A percentile compares a stretch with the other conserved stretches of the same genome.
phyloP scores from a whole-genome alignment of 2,797 vertebrate genomes.

The Centroberyx gerrardi region DNA sequence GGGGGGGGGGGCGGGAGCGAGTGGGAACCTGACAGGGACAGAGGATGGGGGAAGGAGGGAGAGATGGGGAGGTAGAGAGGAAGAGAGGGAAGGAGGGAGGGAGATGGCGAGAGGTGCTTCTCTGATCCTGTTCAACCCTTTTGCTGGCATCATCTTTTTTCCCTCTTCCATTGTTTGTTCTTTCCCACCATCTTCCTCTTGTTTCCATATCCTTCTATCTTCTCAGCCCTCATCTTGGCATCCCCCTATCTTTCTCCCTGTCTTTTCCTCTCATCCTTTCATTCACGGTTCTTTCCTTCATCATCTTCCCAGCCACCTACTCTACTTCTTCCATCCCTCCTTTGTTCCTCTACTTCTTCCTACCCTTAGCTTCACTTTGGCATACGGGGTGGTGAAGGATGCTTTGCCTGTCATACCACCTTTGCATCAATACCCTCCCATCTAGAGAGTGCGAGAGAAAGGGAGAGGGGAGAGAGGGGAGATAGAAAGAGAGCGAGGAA shows the following conservation, averaged over 20 bases:
- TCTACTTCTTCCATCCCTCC: conserved; percentile 56
- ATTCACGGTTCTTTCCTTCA: conserved; percentile 50
- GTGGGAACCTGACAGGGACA: conserved; percentile 87
- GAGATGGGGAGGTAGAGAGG: conserved; percentile 70
- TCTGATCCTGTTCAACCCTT: conserved; percentile 51
- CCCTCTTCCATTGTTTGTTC: conserved; percentile 45
- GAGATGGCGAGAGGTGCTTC: conserved; percentile 52
- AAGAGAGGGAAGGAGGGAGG: conserved; percentile 75
- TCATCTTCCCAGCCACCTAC: conserved; percentile 52
- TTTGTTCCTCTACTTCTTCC: conserved; percentile 57
- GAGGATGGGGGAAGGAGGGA: conserved; percentile 70
- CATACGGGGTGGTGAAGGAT: conserved; percentile 79
- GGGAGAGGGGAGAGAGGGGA: conserved; percentile 10
- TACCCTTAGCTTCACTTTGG: conserved; percentile 34
- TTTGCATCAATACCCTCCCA: conserved; percentile 89
- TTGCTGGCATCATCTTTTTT: background rate
- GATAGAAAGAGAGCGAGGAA: background rate
- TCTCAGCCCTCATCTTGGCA: conserved; percentile 27
- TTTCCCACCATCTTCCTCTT: conserved; percentile 42
- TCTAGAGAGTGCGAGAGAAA: conserved; percentile 58
- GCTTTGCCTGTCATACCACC: conserved; percentile 92
- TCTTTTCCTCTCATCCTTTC: conserved; percentile 43
- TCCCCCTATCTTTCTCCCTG: conserved; percentile 9
- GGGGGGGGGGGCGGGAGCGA: conserved; percentile 66
- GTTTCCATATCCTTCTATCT: conserved; percentile 42